Percentiles rank a stretch among this genome's conserved stretches.
These are phyloP conservation scores for Crocodylus rhombifer DNA, from an alignment of 2,797 vertebrate genomes.

Conservation along the genomic window DNA sequence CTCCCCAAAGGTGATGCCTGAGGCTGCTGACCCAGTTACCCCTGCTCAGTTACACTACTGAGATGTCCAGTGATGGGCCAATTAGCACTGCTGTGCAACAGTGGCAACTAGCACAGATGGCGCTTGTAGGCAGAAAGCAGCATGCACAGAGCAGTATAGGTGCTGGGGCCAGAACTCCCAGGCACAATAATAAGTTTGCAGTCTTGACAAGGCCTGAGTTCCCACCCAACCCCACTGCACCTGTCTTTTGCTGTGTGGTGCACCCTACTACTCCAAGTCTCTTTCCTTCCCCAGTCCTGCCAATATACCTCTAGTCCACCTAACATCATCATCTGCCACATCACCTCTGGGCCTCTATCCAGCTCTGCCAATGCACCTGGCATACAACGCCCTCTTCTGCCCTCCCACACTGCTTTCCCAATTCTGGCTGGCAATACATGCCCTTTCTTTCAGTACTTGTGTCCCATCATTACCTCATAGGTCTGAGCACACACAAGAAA, in stretches of 20 bases:
- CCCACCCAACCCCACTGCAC: background rate
- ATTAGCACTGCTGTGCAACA: no score
- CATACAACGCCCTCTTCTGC: background rate
- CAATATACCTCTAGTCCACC: fast-evolving
- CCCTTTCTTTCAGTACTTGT: background rate
- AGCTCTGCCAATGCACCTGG: background rate
- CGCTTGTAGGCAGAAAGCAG: no score
- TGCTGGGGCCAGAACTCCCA: no score
- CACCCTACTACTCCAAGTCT: background rate
- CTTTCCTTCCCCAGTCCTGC: background rate
- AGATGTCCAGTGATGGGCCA: no score
- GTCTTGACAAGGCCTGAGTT: background rate
- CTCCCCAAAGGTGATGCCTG: no score
- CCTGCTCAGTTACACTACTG: no score
- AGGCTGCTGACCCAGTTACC: no score
- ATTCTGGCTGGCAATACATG: background rate
- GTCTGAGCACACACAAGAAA: background rate
- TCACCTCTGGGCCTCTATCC: background rate
- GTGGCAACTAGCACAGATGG: no score
- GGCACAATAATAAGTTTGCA: no score
- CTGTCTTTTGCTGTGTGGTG: background rate
- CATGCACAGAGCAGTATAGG: no score
- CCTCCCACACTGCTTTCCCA: background rate
- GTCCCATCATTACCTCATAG: background rate
- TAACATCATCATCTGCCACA: fast-evolving